Conservation (phyloP, 2,888 invertebrate genomes). For the Dysmachus trigonus region DNA sequence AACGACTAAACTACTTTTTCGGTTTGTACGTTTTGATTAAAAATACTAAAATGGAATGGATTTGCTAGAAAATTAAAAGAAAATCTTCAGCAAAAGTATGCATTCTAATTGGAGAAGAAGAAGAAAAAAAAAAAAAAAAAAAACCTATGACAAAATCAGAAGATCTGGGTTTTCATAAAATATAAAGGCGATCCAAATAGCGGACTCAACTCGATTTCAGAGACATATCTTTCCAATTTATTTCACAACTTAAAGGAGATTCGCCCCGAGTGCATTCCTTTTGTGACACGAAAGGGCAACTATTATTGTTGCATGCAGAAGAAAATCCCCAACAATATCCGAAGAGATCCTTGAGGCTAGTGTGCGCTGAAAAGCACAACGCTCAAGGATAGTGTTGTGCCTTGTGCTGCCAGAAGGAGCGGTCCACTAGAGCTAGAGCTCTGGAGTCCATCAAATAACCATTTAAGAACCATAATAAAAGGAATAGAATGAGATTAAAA, state of each 20-base stretch:
- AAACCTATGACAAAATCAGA: neutral
- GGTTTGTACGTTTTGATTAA: neutral
- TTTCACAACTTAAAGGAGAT: constrained; percentile 28
- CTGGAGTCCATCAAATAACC: constrained; percentile 34
- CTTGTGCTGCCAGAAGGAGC: constrained; percentile 17
- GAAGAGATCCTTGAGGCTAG: constrained; percentile 23
- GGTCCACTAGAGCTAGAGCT: constrained; percentile 4
- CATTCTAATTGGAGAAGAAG: neutral
- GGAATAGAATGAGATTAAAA: constrained; percentile 30
- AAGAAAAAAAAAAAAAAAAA: neutral
- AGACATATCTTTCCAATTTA: constrained; percentile 36
- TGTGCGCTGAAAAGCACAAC: neutral
- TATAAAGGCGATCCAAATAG: neutral
- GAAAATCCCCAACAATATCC: constrained; percentile 25
- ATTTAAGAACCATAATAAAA: constrained; percentile 36
- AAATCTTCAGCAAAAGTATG: neutral
- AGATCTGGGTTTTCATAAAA: neutral
- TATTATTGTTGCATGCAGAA: constrained; percentile 33
- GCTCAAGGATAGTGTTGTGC: constrained; percentile 6
- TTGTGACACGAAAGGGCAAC: constrained; percentile 26
- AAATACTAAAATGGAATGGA: neutral
- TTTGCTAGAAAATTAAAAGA: neutral
- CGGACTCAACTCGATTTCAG: constrained; percentile 7
- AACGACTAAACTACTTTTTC: too few species aligned
- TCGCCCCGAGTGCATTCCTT: constrained; percentile 36